Evolutionary conservation across 2,888 invertebrate genomes (phyloP), one percentile per base, ranked within the genome.

Genomic region (Ommatoiulus sabulosus): DNA sequence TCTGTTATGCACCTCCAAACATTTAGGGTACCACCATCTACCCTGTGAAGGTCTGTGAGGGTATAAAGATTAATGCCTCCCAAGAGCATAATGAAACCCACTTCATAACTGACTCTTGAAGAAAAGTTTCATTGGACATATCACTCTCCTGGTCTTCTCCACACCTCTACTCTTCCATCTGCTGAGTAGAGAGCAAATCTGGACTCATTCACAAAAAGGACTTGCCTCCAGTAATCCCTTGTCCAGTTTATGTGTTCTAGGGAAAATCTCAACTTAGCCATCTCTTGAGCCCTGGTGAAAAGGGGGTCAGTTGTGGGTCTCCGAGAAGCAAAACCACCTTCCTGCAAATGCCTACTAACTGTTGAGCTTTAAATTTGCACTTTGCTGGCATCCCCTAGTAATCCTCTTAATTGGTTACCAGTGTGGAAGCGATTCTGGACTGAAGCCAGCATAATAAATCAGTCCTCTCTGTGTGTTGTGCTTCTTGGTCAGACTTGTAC

Each of bases 21-120:
- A 85, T 35, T 85, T 4, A 85, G 85, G 85, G 85, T 8, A n/a
- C 85, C 85, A 85, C 85, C 35, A 85, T 1, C 2, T 85, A 85
- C 85, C 85, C 85, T 85, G 85, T 85, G 85, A 85, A 85, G 3
- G 4, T 85, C 24, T 35, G 24, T 85, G 85, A 3, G 3, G 3
- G 35, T 8, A 35, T 85, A 3, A 24, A 85, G 35, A 85, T 15
- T 17, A 44, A 85, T 85, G n/a, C 85, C 35, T 17, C 85, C 85
- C 85, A 3, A 85, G 44, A 85, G 17, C 85, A 35, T 85, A 35
- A 85, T 85, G 85, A 35, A 85, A 15, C 84, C 85, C 24, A 6
- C 85, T 85, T 3, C 17, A 35, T 85, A 85, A 85, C 85, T 85
- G 35, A 85, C 24, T 35, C 24, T 44, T 24, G 85, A 35, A n/a